Evolutionary conservation across 2,888 invertebrate species (phyloP).

Genomic region (Erpobdella octoculata): DNA sequence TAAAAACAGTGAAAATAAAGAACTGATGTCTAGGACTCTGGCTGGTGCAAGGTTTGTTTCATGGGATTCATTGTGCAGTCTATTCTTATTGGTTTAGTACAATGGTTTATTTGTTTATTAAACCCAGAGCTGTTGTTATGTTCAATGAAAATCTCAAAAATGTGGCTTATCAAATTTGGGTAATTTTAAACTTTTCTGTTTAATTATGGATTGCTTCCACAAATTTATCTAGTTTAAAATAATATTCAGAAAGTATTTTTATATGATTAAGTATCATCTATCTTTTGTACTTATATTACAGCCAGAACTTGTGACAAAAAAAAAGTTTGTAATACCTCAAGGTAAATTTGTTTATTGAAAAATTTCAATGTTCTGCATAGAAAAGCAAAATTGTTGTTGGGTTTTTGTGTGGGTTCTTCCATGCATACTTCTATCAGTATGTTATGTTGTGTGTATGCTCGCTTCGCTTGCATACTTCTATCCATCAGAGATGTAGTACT

Average conservation of each 20-base stretch:
- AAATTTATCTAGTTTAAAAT: neutral
- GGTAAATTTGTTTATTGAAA: no score
- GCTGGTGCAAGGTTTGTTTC: conserved; percentile 11
- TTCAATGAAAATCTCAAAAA: neutral
- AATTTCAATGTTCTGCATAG: no score
- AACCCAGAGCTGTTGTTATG: neutral
- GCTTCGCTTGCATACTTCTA: neutral
- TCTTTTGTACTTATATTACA: neutral
- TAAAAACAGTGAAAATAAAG: neutral
- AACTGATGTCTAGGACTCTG: neutral
- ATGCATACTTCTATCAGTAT: neutral
- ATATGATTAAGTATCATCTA: neutral
- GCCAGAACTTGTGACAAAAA: neutral
- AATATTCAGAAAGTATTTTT: neutral
- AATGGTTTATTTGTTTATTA: neutral
- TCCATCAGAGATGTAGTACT: neutral
- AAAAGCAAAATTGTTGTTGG: no score
- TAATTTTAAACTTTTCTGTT: neutral
- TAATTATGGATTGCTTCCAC: neutral
- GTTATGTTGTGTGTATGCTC: neutral
- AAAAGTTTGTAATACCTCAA: neutral
- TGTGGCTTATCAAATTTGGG: neutral
- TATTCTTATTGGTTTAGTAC: neutral
- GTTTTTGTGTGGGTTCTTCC: no score
- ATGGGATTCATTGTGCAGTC: neutral